Conservation (phyloP, 2,797 vertebrate genomes). For the Ispidina picta region DNA sequence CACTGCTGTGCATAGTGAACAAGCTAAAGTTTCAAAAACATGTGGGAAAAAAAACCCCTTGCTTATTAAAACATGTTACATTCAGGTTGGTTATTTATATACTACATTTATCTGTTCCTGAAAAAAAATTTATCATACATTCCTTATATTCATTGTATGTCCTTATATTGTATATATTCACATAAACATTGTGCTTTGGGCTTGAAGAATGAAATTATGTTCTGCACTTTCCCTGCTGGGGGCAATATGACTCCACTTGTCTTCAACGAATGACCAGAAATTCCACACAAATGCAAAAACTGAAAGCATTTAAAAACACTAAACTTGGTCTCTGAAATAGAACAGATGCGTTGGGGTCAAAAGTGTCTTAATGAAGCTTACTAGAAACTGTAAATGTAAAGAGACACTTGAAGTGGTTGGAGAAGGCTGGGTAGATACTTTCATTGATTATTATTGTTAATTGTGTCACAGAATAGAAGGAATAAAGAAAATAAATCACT, state of each 20-base stretch:
- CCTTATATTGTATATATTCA: too few relatives aligned
- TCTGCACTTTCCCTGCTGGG: conserved; percentile 76
- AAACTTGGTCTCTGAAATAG: not conserved
- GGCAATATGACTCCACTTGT: conserved; percentile 78
- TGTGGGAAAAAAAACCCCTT: not conserved
- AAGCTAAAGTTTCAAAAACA: not conserved
- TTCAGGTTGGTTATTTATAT: not conserved
- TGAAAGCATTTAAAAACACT: conserved; percentile 34
- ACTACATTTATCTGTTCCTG: not conserved
- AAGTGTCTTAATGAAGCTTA: conserved; percentile 63
- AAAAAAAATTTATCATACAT: not conserved
- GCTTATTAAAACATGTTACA: not conserved
- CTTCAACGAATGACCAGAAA: conserved; percentile 20
- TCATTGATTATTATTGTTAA: not conserved
- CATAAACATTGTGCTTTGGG: not conserved
- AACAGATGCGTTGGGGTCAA: not conserved
- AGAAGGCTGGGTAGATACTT: not conserved
- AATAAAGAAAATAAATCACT: not conserved
- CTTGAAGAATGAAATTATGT: not conserved
- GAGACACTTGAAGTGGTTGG: not conserved
- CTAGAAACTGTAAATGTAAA: conserved; percentile 29
- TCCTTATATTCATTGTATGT: not conserved
- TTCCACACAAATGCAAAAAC: not conserved
- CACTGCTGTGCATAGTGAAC: not conserved
- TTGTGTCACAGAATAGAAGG: not conserved